A percentile compares a stretch with the other conserved stretches of the same genome.
phyloP scores from a whole-genome alignment of 2,797 vertebrate species.

The Vultur gryphus region DNA sequence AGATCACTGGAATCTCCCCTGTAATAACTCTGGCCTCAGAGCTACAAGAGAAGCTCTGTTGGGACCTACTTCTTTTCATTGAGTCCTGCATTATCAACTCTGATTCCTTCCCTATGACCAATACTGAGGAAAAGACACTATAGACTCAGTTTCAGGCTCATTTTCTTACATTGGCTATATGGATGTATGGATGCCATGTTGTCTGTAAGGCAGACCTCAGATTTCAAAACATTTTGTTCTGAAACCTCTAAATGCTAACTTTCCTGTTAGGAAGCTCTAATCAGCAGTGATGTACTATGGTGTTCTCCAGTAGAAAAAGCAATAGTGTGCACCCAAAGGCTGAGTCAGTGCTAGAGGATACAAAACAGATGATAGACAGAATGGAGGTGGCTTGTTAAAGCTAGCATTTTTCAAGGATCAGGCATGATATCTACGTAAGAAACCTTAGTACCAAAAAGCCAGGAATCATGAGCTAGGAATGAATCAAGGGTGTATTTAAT shows the following conservation, averaged over 20 bases:
- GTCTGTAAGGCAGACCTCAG: background rate
- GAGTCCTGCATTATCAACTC: background rate
- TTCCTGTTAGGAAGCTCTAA: background rate
- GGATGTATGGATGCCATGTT: background rate
- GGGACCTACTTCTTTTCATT: background rate
- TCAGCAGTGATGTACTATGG: background rate
- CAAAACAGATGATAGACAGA: background rate
- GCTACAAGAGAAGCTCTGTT: background rate
- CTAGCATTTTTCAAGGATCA: background rate
- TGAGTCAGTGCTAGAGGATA: background rate
- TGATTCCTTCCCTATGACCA: background rate
- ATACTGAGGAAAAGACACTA: background rate
- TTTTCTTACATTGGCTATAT: background rate
- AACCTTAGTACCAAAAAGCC: background rate
- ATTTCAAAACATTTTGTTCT: slow-evolving; percentile 4
- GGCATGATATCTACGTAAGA: background rate
- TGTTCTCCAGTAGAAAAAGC: background rate
- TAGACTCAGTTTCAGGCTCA: background rate
- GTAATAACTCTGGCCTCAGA: background rate
- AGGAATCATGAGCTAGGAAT: background rate
- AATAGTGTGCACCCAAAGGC: background rate
- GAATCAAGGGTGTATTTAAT: background rate
- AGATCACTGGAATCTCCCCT: background rate
- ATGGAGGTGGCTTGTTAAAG: background rate
- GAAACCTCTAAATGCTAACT: background rate